These are phyloP conservation scores for Zaprionus tsacasi DNA, from an alignment of 1,140 invertebrate genomes.

Conservation along the genomic window DNA sequence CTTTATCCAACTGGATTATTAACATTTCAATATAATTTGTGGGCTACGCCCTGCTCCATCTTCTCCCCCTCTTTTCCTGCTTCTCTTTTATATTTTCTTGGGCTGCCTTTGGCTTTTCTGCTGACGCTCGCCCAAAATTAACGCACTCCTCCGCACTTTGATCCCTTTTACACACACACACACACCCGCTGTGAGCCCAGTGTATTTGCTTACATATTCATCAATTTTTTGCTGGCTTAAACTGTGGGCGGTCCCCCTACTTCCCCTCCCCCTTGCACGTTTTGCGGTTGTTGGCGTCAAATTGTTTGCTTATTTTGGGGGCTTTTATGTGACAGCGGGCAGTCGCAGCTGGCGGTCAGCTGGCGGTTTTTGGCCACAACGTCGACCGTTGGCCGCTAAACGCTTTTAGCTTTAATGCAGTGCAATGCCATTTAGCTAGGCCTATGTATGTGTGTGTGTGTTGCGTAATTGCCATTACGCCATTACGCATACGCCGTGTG, in stretches of 20 bases:
- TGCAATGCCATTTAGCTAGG: slow-evolving; percentile 35
- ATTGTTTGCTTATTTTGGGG: slow-evolving; percentile 79
- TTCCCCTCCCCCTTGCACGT: slow-evolving; percentile 40
- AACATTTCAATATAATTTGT: slow-evolving; percentile 83
- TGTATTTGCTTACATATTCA: slow-evolving; percentile 81
- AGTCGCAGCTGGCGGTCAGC: slow-evolving; percentile 67
- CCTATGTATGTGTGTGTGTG: too few relatives aligned
- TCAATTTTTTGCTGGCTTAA: slow-evolving; percentile 79
- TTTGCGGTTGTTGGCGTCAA: slow-evolving; percentile 79
- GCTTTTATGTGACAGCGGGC: slow-evolving; percentile 75
- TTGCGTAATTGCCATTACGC: slow-evolving; percentile 77
- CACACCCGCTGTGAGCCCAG: slow-evolving; percentile 51
- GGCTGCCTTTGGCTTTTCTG: slow-evolving; percentile 66
- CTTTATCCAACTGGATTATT: slow-evolving; percentile 78
- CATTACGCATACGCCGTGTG: slow-evolving; percentile 74
- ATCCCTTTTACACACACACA: slow-evolving; percentile 58
- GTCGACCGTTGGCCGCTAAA: slow-evolving; percentile 49
- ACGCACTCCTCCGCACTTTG: slow-evolving; percentile 75
- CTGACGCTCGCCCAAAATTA: slow-evolving; percentile 76
- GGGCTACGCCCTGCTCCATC: neutral
- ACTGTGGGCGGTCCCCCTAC: slow-evolving; percentile 55
- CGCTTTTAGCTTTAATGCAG: slow-evolving; percentile 78
- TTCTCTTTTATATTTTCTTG: slow-evolving; percentile 23
- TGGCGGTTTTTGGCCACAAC: slow-evolving; percentile 50
- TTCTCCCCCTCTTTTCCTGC: neutral